A percentile compares a stretch with the other conserved stretches of the same genome.
These are phyloP conservation scores for Mobula hypostoma DNA, from an alignment of 2,113 vertebrate species.

Conservation along the genomic window DNA sequence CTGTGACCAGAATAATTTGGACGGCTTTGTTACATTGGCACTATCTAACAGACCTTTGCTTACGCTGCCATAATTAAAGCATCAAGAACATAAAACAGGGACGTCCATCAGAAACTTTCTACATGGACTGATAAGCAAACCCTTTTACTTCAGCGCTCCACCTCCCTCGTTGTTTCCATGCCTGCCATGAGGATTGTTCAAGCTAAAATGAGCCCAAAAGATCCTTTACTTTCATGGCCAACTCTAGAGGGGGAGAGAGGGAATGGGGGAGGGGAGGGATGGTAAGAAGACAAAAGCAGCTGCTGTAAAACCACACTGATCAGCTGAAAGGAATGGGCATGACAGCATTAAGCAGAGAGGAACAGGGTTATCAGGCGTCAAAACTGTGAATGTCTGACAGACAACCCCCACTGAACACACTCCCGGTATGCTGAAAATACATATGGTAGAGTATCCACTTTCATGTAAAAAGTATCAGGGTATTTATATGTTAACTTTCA, in stretches of 20 bases:
- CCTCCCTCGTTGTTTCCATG: not conserved
- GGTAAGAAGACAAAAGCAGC: not conserved
- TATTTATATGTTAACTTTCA: not conserved
- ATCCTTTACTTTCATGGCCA: not conserved
- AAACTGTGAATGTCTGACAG: not conserved
- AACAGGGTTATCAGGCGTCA: not conserved
- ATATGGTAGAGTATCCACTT: no score
- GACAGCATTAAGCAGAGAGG: not conserved
- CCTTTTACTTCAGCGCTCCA: not conserved
- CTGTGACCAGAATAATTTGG: conserved; percentile 15
- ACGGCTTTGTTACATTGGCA: not conserved
- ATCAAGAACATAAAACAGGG: not conserved
- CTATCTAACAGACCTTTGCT: not conserved
- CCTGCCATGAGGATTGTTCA: no score
- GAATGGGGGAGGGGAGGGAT: no score
- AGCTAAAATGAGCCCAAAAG: no score
- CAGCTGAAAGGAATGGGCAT: not conserved
- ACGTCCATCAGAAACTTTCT: not conserved
- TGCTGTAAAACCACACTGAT: not conserved
- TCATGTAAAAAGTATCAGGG: not conserved
- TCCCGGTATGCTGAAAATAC: not conserved
- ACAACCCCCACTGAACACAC: not conserved
- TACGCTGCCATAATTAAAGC: not conserved
- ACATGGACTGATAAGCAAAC: not conserved
- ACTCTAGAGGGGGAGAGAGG: not conserved